A percentile compares a stretch with the other conserved stretches of the same genome.
Conservation (phyloP, 1,140 invertebrate genomes). For the Acromyrmex echinatior region DNA sequence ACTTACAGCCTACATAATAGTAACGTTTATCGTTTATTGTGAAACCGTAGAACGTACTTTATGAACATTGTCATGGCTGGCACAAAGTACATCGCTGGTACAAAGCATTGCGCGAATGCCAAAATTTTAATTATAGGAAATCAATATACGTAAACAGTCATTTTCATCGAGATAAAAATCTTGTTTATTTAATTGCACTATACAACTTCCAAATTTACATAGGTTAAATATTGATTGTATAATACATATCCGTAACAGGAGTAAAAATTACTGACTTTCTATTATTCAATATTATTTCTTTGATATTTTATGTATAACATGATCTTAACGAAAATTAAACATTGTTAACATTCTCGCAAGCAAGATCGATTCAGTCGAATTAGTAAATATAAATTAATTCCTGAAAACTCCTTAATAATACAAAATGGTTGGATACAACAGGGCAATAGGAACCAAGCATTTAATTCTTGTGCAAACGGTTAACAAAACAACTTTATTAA, state of each 20-base stretch:
- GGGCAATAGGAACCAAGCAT: no score
- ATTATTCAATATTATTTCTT: constrained; percentile 17
- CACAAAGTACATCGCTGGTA: constrained; percentile 26
- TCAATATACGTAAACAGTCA: constrained; percentile 6
- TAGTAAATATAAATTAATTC: background rate
- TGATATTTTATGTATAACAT: background rate
- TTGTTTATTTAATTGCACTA: background rate
- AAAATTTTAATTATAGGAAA: constrained; percentile 44
- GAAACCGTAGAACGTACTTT: constrained; percentile 63
- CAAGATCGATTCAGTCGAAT: background rate
- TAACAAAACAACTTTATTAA: no score
- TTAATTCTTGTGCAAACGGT: no score
- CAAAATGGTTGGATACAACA: no score
- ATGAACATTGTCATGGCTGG: constrained; percentile 70
- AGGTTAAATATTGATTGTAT: background rate
- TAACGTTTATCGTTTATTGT: constrained; percentile 60
- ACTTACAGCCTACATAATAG: constrained; percentile 72
- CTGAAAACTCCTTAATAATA: no score
- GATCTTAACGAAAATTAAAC: constrained; percentile 11
- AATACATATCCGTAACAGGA: background rate
- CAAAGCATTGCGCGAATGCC: constrained; percentile 48
- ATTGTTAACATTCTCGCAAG: constrained; percentile 6
- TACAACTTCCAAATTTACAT: background rate
- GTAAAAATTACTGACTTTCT: background rate
- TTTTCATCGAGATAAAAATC: background rate